phyloP scores from a whole-genome alignment of 2,113 vertebrate genomes.

The Panthera leo region DNA sequence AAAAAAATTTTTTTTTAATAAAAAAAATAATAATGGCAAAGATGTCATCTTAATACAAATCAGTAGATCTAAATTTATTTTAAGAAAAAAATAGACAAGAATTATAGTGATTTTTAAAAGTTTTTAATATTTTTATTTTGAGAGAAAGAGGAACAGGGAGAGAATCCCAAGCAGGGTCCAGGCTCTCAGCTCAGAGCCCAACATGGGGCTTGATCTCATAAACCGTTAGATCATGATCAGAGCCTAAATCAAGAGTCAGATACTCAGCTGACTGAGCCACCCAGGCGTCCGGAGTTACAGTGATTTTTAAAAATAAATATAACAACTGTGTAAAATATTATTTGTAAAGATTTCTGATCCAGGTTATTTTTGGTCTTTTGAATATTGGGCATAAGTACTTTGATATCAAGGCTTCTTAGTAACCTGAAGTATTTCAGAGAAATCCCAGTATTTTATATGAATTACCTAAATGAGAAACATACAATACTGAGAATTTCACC shows the following conservation, averaged over 20 bases:
- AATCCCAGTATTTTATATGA: background rate
- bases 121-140: too few species aligned
- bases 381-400: background rate
- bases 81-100: background rate
- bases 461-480: background rate
- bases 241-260: too few species aligned
- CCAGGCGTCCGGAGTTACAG: background rate
- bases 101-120: background rate
- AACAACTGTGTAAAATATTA: background rate
- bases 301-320: background rate
- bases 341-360: background rate
- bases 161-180: too few species aligned
- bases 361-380: background rate
- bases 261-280: too few species aligned
- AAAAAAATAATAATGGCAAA: background rate
- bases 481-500: background rate
- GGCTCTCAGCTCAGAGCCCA: too few species aligned
- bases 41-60: background rate
- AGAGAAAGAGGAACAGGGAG: too few species aligned
- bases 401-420: background rate
- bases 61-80: conserved; percentile 18
- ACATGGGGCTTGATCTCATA: too few species aligned
- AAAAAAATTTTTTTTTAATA: too few species aligned
- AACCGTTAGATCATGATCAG: too few species aligned
- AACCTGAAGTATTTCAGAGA: conserved; percentile 13